Percentiles rank a stretch among this genome's conserved stretches.
These are phyloP conservation scores for Caloenas nicobarica DNA, from an alignment of 2,113 vertebrate genomes.

Conservation along the genomic window DNA sequence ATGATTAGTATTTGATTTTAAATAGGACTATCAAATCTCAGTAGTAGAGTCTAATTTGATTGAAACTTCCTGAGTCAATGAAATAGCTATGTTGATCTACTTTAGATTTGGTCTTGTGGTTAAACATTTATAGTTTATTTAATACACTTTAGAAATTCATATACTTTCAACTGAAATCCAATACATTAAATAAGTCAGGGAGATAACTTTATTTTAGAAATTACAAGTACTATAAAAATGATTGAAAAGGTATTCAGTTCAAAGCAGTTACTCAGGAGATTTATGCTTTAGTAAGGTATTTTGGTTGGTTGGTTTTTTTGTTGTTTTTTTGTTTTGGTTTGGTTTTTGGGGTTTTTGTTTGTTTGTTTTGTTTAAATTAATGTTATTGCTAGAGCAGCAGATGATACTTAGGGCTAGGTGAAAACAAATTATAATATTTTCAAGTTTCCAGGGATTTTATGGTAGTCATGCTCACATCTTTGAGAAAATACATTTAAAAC, in stretches of 20 bases:
- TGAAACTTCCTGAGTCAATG: not conserved
- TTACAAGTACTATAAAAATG: not conserved
- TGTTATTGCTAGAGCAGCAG: not conserved
- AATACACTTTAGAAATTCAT: not conserved
- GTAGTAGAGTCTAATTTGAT: not conserved
- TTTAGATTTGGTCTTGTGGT: not conserved
- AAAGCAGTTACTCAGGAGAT: not conserved
- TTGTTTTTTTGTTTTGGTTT: no score
- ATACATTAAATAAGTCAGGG: not conserved
- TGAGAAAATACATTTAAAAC: not conserved
- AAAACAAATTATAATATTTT: not conserved
- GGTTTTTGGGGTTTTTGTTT: no score
- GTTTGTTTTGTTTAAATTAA: rapidly evolving
- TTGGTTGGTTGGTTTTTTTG: no score
- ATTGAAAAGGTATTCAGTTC: not conserved
- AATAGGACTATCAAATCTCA: not conserved
- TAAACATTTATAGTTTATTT: not conserved
- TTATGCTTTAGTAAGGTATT: not conserved
- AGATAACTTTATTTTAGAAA: not conserved
- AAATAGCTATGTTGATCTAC: not conserved
- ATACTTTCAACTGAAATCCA: not conserved
- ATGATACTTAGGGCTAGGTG: not conserved
- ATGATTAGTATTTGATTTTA: not conserved
- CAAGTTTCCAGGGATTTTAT: not conserved
- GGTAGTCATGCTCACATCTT: not conserved